Evolutionary conservation across 2,888 invertebrate genomes (phyloP), one percentile per base, ranked within the genome.

Genomic region (Pristionchus maxplancki): DNA sequence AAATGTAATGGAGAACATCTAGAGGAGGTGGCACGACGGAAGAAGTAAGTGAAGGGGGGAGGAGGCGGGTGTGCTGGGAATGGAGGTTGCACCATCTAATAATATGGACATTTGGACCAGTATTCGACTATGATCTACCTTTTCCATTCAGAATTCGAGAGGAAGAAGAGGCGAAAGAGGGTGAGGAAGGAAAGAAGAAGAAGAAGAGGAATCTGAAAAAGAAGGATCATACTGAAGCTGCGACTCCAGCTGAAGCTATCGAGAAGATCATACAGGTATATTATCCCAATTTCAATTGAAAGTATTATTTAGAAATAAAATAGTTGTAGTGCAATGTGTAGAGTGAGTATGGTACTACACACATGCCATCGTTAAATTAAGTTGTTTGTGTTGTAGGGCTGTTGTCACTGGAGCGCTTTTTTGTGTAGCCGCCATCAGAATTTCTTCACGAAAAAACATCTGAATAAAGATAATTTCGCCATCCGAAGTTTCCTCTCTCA

Each of bases 1-100:
- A 96, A 96, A 93, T 95, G 97, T 1, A 98, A 99, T 95, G 97
- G 97, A 0, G 97, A 96, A 20, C 98, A 97, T 95, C 96, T 99
- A 89, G 96, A 96, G 93, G 97, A 97, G 93, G 96, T 96, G 71
- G 97, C 97, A 95, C 97, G 97, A 94, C 97, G 97, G 44, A 91
- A 44, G 31, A 87, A 28, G 44, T 83, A 1, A 48, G 78, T 78
- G 81, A 31, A 31, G 64, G 31, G 74, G 44, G 11, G 44, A 44
- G 44, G 44, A 11, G 44, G 44, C 8, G 44, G 44, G 20, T 13
- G 53, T 8, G 24, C 13, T 58, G 44, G 67, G 67, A 17, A 78
- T 78, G 9, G 78, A 24, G 78, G 40, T 6, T 17, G n/a, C 40
- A 24, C 53, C 20, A 20, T 53, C 53, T 53, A 53, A 53, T 24